Percentiles rank a stretch among this genome's conserved stretches.
phyloP scores from a whole-genome alignment of 1,140 invertebrate species.

The Cecropterus lyciades region DNA sequence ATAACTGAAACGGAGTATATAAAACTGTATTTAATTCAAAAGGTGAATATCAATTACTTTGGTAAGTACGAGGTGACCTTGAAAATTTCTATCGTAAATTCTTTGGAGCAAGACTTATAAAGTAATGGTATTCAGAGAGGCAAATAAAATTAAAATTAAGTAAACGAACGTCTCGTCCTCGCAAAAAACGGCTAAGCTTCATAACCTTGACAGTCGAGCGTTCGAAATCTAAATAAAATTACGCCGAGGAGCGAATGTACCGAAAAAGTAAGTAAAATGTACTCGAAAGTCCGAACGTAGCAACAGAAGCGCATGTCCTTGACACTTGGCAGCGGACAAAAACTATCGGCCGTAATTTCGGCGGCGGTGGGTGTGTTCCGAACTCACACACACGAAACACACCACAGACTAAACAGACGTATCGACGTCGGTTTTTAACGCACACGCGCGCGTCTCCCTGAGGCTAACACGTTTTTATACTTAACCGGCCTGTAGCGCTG shows the following conservation, averaged over 20 bases:
- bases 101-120: not conserved
- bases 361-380: constrained; percentile 66
- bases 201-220: not conserved
- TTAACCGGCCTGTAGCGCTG: constrained; percentile 11
- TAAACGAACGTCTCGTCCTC: not conserved
- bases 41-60: not conserved
- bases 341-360: constrained; percentile 72
- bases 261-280: constrained; percentile 25
- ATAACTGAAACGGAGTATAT: not conserved
- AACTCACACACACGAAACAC: constrained; percentile 50
- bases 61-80: not conserved
- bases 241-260: not conserved
- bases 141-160: not conserved
- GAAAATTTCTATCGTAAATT: not conserved
- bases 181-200: not conserved
- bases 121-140: not conserved
- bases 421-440: constrained; percentile 26
- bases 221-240: constrained; percentile 7
- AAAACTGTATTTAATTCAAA: not conserved
- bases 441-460: constrained; percentile 22
- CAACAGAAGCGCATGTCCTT: constrained; percentile 74
- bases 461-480: constrained; percentile 26
- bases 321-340: constrained; percentile 77
- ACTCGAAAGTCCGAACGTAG: constrained; percentile 53
- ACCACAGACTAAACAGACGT: constrained; percentile 51